Conservation (phyloP, 2,113 vertebrate species). For the Phocoena sinus region DNA sequence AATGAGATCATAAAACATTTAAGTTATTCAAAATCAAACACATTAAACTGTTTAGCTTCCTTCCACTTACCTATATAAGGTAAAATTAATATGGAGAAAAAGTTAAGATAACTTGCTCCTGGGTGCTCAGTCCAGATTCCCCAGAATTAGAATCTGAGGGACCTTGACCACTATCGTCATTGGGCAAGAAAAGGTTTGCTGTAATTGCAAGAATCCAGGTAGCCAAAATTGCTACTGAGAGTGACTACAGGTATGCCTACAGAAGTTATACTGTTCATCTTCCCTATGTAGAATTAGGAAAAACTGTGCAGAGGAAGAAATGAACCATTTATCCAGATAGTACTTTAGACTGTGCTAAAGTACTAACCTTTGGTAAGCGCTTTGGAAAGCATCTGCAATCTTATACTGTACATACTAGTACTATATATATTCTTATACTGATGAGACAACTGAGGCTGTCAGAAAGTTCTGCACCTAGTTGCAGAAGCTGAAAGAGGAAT, state of each 20-base stretch:
- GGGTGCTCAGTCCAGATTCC: not conserved
- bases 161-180: not conserved
- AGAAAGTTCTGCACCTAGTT: not conserved
- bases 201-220: not conserved
- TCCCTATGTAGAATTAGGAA: not conserved
- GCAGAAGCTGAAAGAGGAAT: not conserved
- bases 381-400: not conserved
- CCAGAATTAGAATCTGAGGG: not conserved
- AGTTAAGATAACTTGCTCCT: conserved; percentile 10
- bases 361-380: not conserved
- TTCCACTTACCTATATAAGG: not conserved
- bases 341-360: not conserved
- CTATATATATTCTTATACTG: conserved; percentile 13
- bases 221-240: not conserved
- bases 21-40: conserved; percentile 26
- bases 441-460: not conserved
- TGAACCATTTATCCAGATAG: not conserved
- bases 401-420: not conserved
- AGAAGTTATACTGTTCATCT: not conserved
- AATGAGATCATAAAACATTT: conserved; percentile 1
- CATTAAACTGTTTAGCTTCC: not conserved
- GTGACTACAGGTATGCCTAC: not conserved
- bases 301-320: not conserved
- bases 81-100: conserved; percentile 19
- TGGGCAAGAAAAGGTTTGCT: not conserved